Percentiles rank a stretch among this genome's conserved stretches.
Evolutionary conservation across 1,140 invertebrate species (phyloP).

Genomic region (Helicoverpa zea): DNA sequence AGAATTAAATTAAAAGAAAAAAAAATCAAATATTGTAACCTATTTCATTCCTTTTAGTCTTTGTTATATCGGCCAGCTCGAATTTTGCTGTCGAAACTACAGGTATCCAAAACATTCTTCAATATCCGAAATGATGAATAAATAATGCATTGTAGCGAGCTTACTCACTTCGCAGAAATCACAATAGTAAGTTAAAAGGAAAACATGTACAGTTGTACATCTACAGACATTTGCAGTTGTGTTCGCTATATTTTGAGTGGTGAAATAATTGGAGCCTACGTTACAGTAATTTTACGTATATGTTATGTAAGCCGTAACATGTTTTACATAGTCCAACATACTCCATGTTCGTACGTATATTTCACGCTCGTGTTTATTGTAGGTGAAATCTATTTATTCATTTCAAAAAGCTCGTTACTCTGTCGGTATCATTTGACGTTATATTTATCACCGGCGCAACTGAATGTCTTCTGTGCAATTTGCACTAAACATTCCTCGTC

Average conservation of each 20-base stretch:
- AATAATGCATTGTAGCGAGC: slow-evolving; percentile 9
- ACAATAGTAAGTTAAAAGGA: background rate
- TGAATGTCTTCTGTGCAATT: slow-evolving; percentile 57
- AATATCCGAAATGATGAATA: slow-evolving; percentile 32
- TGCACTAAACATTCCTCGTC: slow-evolving; percentile 57
- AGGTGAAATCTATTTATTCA: slow-evolving; percentile 44
- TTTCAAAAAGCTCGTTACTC: slow-evolving; percentile 40
- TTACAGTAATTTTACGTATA: background rate
- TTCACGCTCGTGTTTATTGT: slow-evolving; percentile 34
- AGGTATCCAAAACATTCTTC: slow-evolving; percentile 42
- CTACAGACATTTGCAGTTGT: background rate
- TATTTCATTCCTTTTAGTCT: background rate
- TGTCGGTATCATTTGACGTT: slow-evolving; percentile 38
- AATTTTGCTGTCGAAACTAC: slow-evolving; percentile 24
- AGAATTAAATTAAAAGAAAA: background rate
- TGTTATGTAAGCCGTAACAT: background rate
- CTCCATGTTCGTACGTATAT: background rate
- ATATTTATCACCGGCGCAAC: slow-evolving; percentile 61
- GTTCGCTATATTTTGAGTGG: background rate
- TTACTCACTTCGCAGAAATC: slow-evolving; percentile 21
- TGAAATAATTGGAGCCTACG: slow-evolving; percentile 8
- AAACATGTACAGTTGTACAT: background rate
- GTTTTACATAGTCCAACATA: slow-evolving; percentile 2
- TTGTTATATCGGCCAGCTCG: background rate
- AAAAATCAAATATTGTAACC: background rate